Percentiles rank a stretch among this genome's conserved stretches.
Conservation (phyloP, 2,888 invertebrate species). For the Plutella xylostella region DNA sequence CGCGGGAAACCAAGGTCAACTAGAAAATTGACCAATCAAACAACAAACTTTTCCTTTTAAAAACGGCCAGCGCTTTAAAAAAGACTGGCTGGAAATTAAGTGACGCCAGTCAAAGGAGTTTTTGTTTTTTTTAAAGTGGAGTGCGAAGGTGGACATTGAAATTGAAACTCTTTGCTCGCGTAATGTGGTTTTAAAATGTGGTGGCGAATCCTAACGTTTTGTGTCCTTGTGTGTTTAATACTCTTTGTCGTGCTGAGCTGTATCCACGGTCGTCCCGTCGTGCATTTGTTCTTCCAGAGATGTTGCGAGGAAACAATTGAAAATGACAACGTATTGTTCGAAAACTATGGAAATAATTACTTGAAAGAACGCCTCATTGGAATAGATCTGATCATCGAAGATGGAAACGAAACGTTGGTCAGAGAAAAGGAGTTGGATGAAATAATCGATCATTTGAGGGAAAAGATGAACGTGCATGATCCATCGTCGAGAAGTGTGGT, state of each 20-base stretch:
- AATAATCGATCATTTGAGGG: conserved; percentile 22
- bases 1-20: too few species aligned
- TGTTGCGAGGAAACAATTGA: conserved; percentile 51
- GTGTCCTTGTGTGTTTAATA: conserved; percentile 41
- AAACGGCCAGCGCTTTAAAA: too few species aligned
- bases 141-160: too few species aligned
- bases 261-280: conserved; percentile 43
- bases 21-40: too few species aligned
- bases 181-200: conserved; percentile 33
- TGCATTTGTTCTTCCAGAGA: conserved; percentile 42
- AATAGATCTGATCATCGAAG: conserved; percentile 25
- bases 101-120: too few species aligned
- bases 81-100: too few species aligned
- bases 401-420: conserved; percentile 24
- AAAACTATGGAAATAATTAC: conserved; percentile 46
- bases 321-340: conserved; percentile 48
- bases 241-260: conserved; percentile 44
- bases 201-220: conserved; percentile 51
- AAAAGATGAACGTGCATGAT: conserved; percentile 26
- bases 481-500: conserved; percentile 17
- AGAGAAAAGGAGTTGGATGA: conserved; percentile 23
- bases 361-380: conserved; percentile 42
- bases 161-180: too few species aligned
- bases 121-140: too few species aligned
- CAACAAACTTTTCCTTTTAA: too few species aligned